These are phyloP conservation scores for Coranthus polyacanthus DNA, from an alignment of 2,797 vertebrate genomes.

Conservation along the genomic window DNA sequence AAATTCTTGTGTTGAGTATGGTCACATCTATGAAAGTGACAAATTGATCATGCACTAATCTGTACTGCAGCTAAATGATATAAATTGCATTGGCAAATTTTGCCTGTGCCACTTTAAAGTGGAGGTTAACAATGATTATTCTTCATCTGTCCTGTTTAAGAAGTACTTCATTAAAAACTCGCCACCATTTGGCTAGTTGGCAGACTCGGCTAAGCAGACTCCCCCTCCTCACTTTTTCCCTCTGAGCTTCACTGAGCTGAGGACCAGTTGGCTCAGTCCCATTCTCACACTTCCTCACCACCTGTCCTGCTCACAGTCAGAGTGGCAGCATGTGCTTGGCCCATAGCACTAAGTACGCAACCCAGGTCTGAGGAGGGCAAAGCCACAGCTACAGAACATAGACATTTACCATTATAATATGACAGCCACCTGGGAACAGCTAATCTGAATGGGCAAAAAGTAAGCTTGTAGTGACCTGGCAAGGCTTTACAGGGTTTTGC, in stretches of 20 bases:
- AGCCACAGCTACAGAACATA: constrained; percentile 13
- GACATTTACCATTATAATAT: constrained; percentile 16
- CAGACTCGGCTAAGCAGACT: constrained; percentile 20
- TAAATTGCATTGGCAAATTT: constrained; percentile 8
- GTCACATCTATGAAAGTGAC: too few relatives aligned
- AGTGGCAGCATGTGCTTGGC: constrained; percentile 33
- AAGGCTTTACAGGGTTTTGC: constrained; percentile 36
- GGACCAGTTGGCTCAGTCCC: constrained; percentile 49
- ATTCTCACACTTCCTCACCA: constrained; percentile 65
- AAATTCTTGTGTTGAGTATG: too few relatives aligned
- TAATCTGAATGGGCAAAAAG: constrained; percentile 26
- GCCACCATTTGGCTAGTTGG: constrained; percentile 44
- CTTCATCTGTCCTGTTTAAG: constrained; percentile 32
- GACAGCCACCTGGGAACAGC: constrained; percentile 18
- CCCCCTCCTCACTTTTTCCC: constrained; percentile 30
- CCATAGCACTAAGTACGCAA: constrained; percentile 1
- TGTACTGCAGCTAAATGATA: not conserved
- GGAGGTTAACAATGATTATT: constrained; percentile 18
- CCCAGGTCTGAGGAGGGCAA: not conserved
- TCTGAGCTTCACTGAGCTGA: constrained; percentile 33
- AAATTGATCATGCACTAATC: not conserved
- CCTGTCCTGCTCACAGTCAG: constrained; percentile 56
- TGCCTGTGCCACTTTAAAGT: constrained; percentile 14
- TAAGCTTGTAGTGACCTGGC: constrained; percentile 50
- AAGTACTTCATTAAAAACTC: constrained; percentile 41